phyloP scores from a whole-genome alignment of 1,140 invertebrate species.

The Neotoxoptera formosana region DNA sequence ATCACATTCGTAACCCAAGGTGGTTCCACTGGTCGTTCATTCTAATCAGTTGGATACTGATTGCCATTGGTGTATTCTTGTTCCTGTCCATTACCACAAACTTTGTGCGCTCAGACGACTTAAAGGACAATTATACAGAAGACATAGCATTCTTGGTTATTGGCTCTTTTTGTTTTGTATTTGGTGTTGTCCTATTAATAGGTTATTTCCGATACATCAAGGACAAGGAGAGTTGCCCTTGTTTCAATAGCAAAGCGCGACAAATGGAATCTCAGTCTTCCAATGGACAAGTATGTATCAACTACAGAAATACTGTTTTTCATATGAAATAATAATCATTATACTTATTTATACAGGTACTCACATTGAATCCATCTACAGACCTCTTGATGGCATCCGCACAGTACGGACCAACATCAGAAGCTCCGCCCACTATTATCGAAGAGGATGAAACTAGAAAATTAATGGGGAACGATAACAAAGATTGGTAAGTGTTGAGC shows the following conservation, averaged over 20 bases:
- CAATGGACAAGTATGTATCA: slow-evolving; percentile 63
- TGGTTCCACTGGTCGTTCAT: slow-evolving; percentile 45
- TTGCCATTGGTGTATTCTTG: slow-evolving; percentile 29
- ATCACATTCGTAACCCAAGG: slow-evolving; percentile 38
- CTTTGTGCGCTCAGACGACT: not conserved
- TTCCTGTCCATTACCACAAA: slow-evolving; percentile 35
- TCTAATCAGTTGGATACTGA: slow-evolving; percentile 36
- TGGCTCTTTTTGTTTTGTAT: slow-evolving; percentile 60
- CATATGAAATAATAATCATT: not conserved
- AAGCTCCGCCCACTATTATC: slow-evolving; percentile 68
- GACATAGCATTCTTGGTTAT: slow-evolving; percentile 59
- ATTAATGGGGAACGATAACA: slow-evolving; percentile 72
- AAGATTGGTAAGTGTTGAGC: slow-evolving; percentile 68
- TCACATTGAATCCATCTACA: slow-evolving; percentile 72
- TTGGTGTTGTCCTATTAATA: slow-evolving; percentile 61
- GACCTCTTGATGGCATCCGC: slow-evolving; percentile 72
- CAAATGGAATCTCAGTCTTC: slow-evolving; percentile 62
- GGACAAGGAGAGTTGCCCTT: slow-evolving; percentile 62
- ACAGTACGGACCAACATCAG: slow-evolving; percentile 74
- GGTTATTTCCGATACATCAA: slow-evolving; percentile 61
- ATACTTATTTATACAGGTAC: slow-evolving; percentile 60
- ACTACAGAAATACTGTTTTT: not conserved
- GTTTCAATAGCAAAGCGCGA: slow-evolving; percentile 62
- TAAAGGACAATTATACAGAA: slow-evolving; percentile 50
- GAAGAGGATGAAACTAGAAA: slow-evolving; percentile 73